phyloP scores from a whole-genome alignment of 1,140 invertebrate species.

The Platyura marginata region DNA sequence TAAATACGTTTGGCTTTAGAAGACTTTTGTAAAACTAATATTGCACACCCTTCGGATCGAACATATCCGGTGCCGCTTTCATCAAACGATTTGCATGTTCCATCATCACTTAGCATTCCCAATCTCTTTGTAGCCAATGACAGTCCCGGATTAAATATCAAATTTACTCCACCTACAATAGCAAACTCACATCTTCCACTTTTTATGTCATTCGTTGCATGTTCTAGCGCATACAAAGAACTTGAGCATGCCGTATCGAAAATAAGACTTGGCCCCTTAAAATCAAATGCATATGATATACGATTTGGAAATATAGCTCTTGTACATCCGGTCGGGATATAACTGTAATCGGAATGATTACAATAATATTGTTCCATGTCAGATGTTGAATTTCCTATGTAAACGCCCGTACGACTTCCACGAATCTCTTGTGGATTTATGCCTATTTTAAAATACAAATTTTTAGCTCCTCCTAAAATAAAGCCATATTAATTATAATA shows the following conservation, averaged over 20 bases:
- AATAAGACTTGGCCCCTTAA: conserved; percentile 51
- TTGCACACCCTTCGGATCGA: conserved; percentile 56
- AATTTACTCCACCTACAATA: conserved; percentile 45
- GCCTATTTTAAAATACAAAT: conserved; percentile 13
- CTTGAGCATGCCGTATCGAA: conserved; percentile 71
- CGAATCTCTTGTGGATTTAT: conserved; percentile 50
- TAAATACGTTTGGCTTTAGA: conserved; percentile 61
- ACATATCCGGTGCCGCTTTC: conserved; percentile 55
- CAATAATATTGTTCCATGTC: conserved; percentile 65
- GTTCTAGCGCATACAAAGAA: conserved; percentile 45
- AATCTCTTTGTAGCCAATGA: conserved; percentile 29
- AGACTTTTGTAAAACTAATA: conserved; percentile 63
- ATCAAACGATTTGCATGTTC: conserved; percentile 81
- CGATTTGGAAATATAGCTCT: conserved; percentile 33
- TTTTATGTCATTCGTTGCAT: conserved; percentile 45
- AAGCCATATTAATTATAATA: not conserved
- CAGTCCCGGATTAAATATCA: conserved; percentile 43
- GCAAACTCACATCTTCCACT: conserved; percentile 53
- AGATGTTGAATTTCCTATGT: conserved; percentile 59
- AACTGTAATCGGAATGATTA: conserved; percentile 54
- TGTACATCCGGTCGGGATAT: conserved; percentile 60
- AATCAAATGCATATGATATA: conserved; percentile 37
- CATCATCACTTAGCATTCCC: conserved; percentile 77
- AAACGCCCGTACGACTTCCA: conserved; percentile 70
- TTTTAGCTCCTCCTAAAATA: not conserved